A percentile compares a stretch with the other conserved stretches of the same genome.
These are phyloP conservation scores for Enteromius unitaeniatus DNA, from an alignment of 2,797 vertebrate species.

Conservation along the genomic window DNA sequence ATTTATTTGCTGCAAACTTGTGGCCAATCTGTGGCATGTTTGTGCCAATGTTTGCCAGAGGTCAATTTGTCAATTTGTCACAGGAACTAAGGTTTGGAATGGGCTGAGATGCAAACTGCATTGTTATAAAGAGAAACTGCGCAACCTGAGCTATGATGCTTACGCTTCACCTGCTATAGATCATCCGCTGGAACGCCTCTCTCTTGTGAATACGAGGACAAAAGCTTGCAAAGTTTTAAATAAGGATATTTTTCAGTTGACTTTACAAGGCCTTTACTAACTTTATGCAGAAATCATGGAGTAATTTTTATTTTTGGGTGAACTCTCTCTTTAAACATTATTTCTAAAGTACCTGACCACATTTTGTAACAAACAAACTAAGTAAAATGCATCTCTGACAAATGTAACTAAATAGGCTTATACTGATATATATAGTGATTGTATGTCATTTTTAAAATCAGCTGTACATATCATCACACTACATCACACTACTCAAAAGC, in stretches of 20 bases:
- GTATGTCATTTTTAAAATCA: too few species aligned
- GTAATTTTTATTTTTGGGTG: neutral
- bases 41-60: neutral
- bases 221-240: too few species aligned
- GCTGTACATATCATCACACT: too few species aligned
- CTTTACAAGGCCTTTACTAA: too few species aligned
- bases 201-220: too few species aligned
- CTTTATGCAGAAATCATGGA: neutral
- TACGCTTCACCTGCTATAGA: too few species aligned
- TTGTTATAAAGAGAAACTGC: neutral
- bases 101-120: neutral
- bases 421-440: too few species aligned
- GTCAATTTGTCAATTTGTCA: neutral
- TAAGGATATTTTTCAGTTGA: too few species aligned
- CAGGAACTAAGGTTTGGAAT: neutral
- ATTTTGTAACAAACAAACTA: neutral
- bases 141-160: neutral
- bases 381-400: neutral
- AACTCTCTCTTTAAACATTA: neutral
- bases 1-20: conserved; percentile 11
- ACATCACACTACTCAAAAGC: neutral
- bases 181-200: too few species aligned
- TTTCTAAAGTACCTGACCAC: neutral
- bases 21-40: neutral
- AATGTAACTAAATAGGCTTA: neutral